Evolutionary conservation across 2,113 vertebrate genomes (phyloP), one percentile per base, ranked within the genome.

Genomic region (Anguilla japonica): DNA sequence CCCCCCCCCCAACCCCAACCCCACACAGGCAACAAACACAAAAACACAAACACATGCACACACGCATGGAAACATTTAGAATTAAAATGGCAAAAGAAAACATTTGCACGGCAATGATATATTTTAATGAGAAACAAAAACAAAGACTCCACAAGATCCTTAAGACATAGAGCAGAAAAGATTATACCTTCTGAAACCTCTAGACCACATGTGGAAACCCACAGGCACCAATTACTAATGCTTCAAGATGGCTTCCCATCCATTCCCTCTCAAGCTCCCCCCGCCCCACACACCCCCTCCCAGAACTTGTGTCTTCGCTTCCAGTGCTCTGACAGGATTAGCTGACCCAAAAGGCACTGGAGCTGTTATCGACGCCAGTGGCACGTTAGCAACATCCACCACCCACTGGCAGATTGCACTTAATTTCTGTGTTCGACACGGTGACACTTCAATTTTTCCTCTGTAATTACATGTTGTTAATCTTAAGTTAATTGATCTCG

Each of bases 401-500:
- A 89, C 87, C 79, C 87, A 81, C 87, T 89, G 86, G 89, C 87
- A 88, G 86, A 91, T 92, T 92, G 89, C 91, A 85, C 92, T 93
- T 94, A 81, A 94, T 93, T 93, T 94, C 89, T 92, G 86, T 92
- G 93, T 93, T 93, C 83, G 88, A 89, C 90, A 91, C 90, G 89
- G 90, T 93, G 94, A 93, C 92, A 93, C 91, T 91, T 89, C 90
- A 93, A 89, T 94, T 91, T 91, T 92, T 92, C 86, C 90, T 85
- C 88, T 83, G 63, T 94, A 95, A 95, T 94, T 94, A 94, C 90
- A 88, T 90, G 84, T 94, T 94, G 95, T 94, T 94, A 93, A 94
- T 94, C 90, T 92, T 91, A 88, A 88, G 89, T 91, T 75, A 91
- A 95, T 94, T 94, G 93, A 89, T 90, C 89, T 87, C 40, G 9